Base-by-base conservation (phyloP, 2,113 vertebrate species). In the Pipa parva region DNA sequence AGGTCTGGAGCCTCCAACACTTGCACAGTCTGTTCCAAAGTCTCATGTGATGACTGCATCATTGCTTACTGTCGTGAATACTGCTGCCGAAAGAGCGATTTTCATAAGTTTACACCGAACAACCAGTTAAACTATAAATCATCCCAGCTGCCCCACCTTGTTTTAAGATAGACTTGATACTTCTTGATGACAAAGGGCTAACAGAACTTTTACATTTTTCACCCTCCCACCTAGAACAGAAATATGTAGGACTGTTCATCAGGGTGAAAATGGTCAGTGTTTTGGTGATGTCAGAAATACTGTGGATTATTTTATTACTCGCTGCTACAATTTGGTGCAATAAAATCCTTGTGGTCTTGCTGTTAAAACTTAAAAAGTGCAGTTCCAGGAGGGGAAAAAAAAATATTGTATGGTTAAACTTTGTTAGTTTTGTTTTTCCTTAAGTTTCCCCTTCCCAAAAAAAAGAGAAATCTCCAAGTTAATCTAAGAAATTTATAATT, bases 1-100 rank as follows among this genome's bases (percentile, higher is more conserved):
- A 94, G 94, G 52, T 77, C 90, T 0, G 93, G 92, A 3, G 95
- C 95, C 2, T 78, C 93, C 7, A 89, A 96, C 85, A 98, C 97
- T 42, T 99, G 97, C 75, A 88, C 95, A 8, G 93, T 94, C 77
- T 99, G 97, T 83, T 99, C 97, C 1, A 99, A 99, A 78, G 93
- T 98, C 67, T 97, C 97, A 11, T 99, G 97, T 46, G 93, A 97
- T 77, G 18, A 83, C 59, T 99, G 97, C 87, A 91, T 94, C 81
- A 80, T 70, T 60, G 91, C 93, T 66, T 99, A 99, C 77, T 91
- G 89, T 62, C 93, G 90, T 0, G 97, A 99, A 77, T 79, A 91
- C 5, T 99, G 97, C 85, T 94, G 94, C 49, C 87, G 90, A 63
- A 97, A 98, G 79, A 95, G 87, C 0, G 92, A 92, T 67, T 89